These are phyloP conservation scores for Setophaga kirtlandii DNA, from an alignment of 2,113 vertebrate species.

Conservation along the genomic window DNA sequence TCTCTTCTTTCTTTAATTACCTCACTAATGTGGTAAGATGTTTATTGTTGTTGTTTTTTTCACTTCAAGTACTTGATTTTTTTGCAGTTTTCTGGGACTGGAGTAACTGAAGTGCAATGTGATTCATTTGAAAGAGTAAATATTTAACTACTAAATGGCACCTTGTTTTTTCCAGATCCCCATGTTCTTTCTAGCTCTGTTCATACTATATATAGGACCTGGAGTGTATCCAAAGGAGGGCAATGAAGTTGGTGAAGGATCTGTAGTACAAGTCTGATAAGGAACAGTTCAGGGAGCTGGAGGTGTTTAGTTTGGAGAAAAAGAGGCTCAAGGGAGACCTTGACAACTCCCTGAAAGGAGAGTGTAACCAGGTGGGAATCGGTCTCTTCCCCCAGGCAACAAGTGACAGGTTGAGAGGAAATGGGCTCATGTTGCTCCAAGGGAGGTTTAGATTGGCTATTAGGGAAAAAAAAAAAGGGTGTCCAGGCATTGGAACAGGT, in stretches of 20 bases:
- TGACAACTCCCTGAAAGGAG: neutral
- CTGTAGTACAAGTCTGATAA: neutral
- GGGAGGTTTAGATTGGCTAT: neutral
- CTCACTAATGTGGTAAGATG: neutral
- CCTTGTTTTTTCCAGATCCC: neutral
- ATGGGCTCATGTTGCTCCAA: neutral
- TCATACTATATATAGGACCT: neutral
- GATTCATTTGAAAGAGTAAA: constrained; percentile 26
- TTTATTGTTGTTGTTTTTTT: neutral
- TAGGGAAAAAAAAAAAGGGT: no score
- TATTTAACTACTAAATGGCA: constrained; percentile 28
- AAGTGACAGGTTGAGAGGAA: neutral
- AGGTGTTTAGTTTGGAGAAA: neutral
- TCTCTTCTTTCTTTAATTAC: constrained; percentile 1
- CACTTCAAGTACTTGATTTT: constrained; percentile 11
- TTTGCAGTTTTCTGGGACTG: neutral
- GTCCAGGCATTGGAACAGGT: neutral
- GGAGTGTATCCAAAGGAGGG: neutral
- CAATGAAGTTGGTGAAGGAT: neutral
- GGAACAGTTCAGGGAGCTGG: neutral
- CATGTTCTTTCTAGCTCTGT: neutral
- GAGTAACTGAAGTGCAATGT: constrained; percentile 8
- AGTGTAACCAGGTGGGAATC: accelerated
- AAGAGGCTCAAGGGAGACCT: neutral
- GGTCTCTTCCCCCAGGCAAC: neutral